phyloP scores from a whole-genome alignment of 2,797 vertebrate species.

The Chelmon rostratus region DNA sequence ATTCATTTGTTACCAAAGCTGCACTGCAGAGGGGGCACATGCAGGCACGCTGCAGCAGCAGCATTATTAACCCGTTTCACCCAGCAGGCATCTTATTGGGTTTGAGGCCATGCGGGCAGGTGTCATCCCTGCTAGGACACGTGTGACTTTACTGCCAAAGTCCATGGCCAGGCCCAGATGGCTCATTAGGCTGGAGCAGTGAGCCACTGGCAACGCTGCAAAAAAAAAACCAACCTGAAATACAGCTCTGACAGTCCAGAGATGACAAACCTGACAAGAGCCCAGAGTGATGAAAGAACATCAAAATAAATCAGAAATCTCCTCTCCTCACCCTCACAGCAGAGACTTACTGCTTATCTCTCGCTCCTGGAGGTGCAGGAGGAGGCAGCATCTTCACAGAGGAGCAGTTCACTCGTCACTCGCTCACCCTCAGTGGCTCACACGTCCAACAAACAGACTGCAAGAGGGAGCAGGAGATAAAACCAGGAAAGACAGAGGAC shows the following conservation, averaged over 20 bases:
- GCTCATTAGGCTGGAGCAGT: conserved; percentile 61
- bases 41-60: conserved; percentile 18
- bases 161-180: conserved; percentile 61
- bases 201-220: conserved; percentile 39
- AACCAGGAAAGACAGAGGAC: neutral
- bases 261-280: conserved; percentile 50
- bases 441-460: conserved; percentile 3
- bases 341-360: conserved; percentile 25
- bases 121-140: conserved; percentile 53
- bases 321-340: conserved; percentile 32
- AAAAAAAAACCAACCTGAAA: conserved; percentile 26
- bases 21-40: conserved; percentile 6
- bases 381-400: conserved; percentile 26
- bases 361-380: conserved; percentile 26
- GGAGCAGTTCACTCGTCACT: neutral
- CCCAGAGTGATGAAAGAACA: conserved; percentile 27
- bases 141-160: conserved; percentile 44
- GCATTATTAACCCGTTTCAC: conserved; percentile 42
- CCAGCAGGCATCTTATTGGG: conserved; percentile 37
- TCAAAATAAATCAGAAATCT: conserved; percentile 45
- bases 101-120: conserved; percentile 31
- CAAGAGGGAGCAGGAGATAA: neutral
- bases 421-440: neutral
- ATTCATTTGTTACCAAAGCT: neutral
- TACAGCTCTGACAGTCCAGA: conserved; percentile 30